Base-by-base conservation (phyloP, 2,797 vertebrate genomes). In the Falco berigora region DNA sequence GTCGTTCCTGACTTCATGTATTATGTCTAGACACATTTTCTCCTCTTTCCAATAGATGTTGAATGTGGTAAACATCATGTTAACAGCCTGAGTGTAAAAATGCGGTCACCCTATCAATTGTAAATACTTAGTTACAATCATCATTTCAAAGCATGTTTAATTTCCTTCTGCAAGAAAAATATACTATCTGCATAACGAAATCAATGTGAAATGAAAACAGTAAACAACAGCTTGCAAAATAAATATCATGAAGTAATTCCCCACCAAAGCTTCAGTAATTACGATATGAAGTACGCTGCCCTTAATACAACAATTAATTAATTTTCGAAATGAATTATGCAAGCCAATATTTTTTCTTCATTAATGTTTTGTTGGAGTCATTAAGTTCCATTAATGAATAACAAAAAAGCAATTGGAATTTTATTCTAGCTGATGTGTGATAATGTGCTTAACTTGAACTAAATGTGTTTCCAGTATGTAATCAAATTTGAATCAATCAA, bases 241-340 rank as follows among this genome's bases (percentile, higher is more conserved):
- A 98, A 98, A 97, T 97, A 97, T 88, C 36, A 96, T 94, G 95
- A 98, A 97, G 78, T 36, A 95, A 96, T 97, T 97, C 94, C 94
- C 96, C 96, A 98, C 97, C 92, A 97, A 95, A 97, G 96, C 81
- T 95, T 88, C 81, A 69, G 88, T 97, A 97, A 98, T 97, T 98
- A 98, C 93, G 95, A 71, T 90, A 94, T 97, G 90, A 96, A 98
- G 91, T 91, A 97, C 92, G 79, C 92, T 96, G 95, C 92, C 96
- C 97, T 97, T 98, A 98, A 97, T 98, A 97, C 61, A 97, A 96
- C 94, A 98, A 98, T 98, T 98, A 98, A 98, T 98, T 98, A 98
- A 94, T 98, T 98, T 98, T 98, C 96, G 96, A 98, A 98, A 98
- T 97, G 94, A 98, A 98, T 98, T 98, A 98, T 97, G 96, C 94